Conservation (phyloP, 1,140 invertebrate species). For the Drosophila micromelanica region DNA sequence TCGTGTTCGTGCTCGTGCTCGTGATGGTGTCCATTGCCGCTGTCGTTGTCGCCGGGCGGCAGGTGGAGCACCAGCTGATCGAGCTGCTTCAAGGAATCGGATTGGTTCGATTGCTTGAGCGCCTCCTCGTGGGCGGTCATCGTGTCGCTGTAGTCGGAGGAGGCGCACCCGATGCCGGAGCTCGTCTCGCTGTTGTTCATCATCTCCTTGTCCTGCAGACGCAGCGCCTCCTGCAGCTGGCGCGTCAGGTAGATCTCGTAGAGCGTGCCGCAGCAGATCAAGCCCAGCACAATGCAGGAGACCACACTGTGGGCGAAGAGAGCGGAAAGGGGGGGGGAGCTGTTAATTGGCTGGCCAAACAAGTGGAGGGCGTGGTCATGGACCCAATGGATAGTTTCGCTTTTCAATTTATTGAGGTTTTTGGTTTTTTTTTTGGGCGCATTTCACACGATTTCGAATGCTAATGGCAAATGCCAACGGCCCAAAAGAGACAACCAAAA, state of each 20-base stretch:
- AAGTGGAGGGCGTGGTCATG: conserved; percentile 15
- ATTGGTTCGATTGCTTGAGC: conserved; percentile 56
- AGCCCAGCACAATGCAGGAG: conserved; percentile 85
- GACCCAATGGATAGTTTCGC: conserved; percentile 23
- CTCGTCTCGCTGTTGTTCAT: conserved; percentile 83
- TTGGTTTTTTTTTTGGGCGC: not conserved
- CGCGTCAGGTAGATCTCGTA: conserved; percentile 86
- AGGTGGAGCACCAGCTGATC: conserved; percentile 76
- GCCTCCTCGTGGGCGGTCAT: conserved; percentile 70
- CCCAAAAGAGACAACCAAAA: not conserved
- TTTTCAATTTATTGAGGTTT: conserved; percentile 1
- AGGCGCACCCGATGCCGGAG: conserved; percentile 84
- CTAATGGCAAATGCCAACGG: conserved; percentile 30
- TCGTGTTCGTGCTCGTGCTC: conserved; percentile 85
- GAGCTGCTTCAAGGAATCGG: conserved; percentile 73
- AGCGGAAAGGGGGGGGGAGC: conserved; percentile 35
- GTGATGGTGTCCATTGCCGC: conserved; percentile 73
- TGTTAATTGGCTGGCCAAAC: conserved; percentile 43
- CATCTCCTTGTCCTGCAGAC: conserved; percentile 79
- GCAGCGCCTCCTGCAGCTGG: conserved; percentile 77
- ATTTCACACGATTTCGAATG: conserved; percentile 38
- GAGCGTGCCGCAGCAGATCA: conserved; percentile 87
- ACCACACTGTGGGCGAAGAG: conserved; percentile 85
- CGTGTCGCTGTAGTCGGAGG: conserved; percentile 83
- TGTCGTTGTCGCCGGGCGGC: conserved; percentile 71